phyloP scores from a whole-genome alignment of 2,888 invertebrate genomes.

The Corythucha ciliata region DNA sequence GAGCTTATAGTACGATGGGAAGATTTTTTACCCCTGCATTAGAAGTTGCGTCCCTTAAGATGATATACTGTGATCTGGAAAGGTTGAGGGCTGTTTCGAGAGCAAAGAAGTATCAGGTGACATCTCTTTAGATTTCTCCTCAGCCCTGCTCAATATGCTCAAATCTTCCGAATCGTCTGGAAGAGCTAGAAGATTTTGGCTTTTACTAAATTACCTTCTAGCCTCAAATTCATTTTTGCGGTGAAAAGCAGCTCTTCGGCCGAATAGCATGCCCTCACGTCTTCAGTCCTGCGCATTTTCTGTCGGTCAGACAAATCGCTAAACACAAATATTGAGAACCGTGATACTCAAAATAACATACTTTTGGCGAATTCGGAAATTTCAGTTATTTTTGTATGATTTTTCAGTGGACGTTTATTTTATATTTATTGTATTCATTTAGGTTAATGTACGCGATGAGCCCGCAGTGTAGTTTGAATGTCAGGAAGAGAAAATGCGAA shows the following conservation, averaged over 20 bases:
- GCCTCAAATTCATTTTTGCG: background rate
- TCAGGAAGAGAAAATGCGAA: too few relatives aligned
- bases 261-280: background rate
- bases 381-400: too few relatives aligned
- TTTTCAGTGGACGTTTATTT: too few relatives aligned
- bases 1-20: background rate
- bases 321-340: too few relatives aligned
- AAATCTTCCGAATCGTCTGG: background rate
- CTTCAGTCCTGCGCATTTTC: background rate
- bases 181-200: background rate
- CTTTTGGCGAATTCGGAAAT: too few relatives aligned
- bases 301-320: background rate
- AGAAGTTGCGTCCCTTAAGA: background rate
- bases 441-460: too few relatives aligned
- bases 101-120: background rate
- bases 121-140: background rate
- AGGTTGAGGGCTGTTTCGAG: background rate
- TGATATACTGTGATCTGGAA: background rate
- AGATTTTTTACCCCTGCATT: background rate
- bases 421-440: too few relatives aligned
- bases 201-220: background rate
- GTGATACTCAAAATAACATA: too few relatives aligned
- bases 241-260: constrained; percentile 4
- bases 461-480: too few relatives aligned
- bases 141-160: background rate